These are phyloP conservation scores for Brienomyrus longianalis DNA, from an alignment of 2,113 vertebrate genomes.

Conservation along the genomic window DNA sequence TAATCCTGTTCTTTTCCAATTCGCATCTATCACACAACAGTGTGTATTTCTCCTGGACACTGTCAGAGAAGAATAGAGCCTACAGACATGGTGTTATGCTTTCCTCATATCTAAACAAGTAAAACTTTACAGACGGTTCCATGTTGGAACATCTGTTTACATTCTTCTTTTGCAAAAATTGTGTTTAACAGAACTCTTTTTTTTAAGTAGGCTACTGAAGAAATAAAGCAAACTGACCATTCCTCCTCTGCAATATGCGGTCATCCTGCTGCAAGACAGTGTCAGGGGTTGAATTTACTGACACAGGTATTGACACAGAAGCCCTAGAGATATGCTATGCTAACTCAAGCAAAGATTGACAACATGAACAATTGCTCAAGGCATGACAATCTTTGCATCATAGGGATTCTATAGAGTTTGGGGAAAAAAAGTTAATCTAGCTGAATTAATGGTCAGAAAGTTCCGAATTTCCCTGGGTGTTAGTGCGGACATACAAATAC, in stretches of 20 bases:
- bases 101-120: not conserved
- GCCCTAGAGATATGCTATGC: constrained; percentile 3
- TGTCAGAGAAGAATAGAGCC: not conserved
- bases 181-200: not conserved
- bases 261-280: constrained; percentile 1
- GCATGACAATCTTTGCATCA: constrained; percentile 6
- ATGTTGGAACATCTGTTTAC: not conserved
- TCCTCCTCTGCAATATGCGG: not conserved
- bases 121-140: not conserved
- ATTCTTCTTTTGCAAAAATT: not conserved
- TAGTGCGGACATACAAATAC: not conserved
- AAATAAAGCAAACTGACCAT: not conserved
- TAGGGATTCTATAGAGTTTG: not conserved
- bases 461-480: not conserved
- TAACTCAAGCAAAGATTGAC: constrained; percentile 4
- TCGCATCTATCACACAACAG: not conserved
- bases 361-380: constrained; percentile 6
- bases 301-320: not conserved
- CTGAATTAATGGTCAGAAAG: not conserved
- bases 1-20: not conserved
- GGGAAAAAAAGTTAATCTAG: not conserved
- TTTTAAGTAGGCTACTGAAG: not conserved
- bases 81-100: not conserved
- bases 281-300: not conserved
- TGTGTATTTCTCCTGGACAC: not conserved